Conservation (phyloP, 1,140 invertebrate species). For the Euura lappo region DNA sequence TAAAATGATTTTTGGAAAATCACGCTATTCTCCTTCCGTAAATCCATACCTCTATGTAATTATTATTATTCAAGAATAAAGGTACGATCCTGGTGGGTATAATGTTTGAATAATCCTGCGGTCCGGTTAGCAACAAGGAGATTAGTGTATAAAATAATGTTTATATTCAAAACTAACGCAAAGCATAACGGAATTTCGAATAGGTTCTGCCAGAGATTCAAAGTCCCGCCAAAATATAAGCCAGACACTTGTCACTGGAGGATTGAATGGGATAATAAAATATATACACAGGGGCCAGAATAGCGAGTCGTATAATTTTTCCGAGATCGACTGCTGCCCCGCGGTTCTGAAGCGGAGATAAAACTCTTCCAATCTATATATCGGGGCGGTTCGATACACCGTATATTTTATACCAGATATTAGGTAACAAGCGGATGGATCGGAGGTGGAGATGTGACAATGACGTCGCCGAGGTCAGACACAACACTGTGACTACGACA, state of each 20-base stretch:
- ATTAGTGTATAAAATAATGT: not conserved
- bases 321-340: not conserved
- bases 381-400: no score
- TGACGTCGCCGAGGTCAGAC: not conserved
- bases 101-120: not conserved
- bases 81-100: not conserved
- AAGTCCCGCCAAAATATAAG: no score
- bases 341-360: not conserved
- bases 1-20: no score
- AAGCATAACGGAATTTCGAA: not conserved
- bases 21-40: no score
- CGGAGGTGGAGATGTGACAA: not conserved
- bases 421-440: not conserved
- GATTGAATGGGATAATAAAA: not conserved
- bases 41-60: not conserved
- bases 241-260: no score
- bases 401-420: no score
- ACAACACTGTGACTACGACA: not conserved
- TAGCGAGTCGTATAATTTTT: not conserved
- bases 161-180: not conserved
- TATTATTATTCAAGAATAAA: not conserved
- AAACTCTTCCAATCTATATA: not conserved
- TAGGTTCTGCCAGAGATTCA: no score
- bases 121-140: not conserved
- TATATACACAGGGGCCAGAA: not conserved